Conservation (phyloP, 1,140 invertebrate genomes). For the Philopotamus ludificatus region DNA sequence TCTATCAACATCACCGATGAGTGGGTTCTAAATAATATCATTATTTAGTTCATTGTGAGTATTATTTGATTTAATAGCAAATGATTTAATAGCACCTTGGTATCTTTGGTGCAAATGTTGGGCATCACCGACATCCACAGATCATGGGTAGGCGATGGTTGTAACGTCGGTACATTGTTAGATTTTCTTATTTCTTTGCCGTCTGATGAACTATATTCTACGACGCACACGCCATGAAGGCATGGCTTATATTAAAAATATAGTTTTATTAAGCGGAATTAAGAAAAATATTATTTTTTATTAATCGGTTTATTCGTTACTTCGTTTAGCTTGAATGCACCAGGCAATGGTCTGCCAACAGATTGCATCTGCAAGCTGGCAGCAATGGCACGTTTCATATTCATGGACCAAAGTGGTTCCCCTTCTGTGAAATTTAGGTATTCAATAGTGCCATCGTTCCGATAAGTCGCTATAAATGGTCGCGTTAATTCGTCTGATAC, state of each 20-base stretch:
- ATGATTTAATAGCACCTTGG: conserved; percentile 32
- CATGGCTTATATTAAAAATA: conserved; percentile 33
- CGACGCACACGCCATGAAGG: conserved; percentile 32
- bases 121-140: conserved; percentile 39
- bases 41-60: not conserved
- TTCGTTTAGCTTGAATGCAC: conserved; percentile 56
- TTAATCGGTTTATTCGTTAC: too few relatives aligned
- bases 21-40: conserved; percentile 33
- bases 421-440: conserved; percentile 17
- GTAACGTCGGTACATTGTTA: conserved; percentile 30
- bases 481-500: not conserved
- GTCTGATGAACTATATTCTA: conserved; percentile 37
- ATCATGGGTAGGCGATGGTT: conserved; percentile 22
- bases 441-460: not conserved
- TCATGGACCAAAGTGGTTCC: conserved; percentile 64
- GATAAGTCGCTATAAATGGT: not conserved
- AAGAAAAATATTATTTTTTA: too few relatives aligned
- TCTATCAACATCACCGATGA: conserved; percentile 31
- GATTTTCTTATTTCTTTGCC: conserved; percentile 25
- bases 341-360: conserved; percentile 47
- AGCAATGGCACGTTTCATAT: conserved; percentile 66
- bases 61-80: not conserved
- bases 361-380: conserved; percentile 61
- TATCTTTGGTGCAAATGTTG: conserved; percentile 37
- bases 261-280: too few relatives aligned